Evolutionary conservation across 2,888 invertebrate species (phyloP), one percentile per base, ranked within the genome.

Genomic region (Coecobrya sp.): DNA sequence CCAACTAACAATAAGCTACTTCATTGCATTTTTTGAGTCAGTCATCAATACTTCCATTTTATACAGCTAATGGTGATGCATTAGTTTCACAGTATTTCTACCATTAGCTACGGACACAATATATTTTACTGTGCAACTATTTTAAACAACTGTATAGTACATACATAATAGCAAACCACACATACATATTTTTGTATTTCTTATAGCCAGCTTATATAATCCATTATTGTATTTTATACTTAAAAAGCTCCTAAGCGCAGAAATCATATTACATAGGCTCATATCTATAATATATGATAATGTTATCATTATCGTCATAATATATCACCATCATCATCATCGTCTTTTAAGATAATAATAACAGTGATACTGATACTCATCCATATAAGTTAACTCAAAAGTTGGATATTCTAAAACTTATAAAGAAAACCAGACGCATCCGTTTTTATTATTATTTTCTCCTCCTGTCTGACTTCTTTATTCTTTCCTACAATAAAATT

Each of bases 361-460:
- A 27, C 27, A 65, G 27, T 65, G 27, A 65, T 65, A 25, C 25
- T 27, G 7, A 65, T 65, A 11, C 27, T 65, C 65, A 65, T 65
- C 19, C 59, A 59, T 59, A n/a, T 59, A 19, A n/a, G 13, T 59
- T 59, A 59, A 19, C 25, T 65, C 27, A 27, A 27, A 8, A 27
- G 27, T 27, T 65, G n/a, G 62, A 11, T 65, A 7, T 27, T 65
- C 8, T 27, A 65, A 1, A 25, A 11, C 2, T 65, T 27, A 2
- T 7, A 65, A 30, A 52, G 70, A 70, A 73, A 86, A 86, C 86
- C 86, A 86, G 86, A 70, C 70, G 49, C 86, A 86, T 86, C 86
- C 86, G 86, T 73, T 86, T 81, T 73, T 49, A n/a, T 45, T 65
- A 30, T 45, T 27, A n/a, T n/a, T 65, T 27, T 65, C 27, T 25